Conservation (phyloP, 1,140 invertebrate genomes). For the Meloidogyne chitwoodi region DNA sequence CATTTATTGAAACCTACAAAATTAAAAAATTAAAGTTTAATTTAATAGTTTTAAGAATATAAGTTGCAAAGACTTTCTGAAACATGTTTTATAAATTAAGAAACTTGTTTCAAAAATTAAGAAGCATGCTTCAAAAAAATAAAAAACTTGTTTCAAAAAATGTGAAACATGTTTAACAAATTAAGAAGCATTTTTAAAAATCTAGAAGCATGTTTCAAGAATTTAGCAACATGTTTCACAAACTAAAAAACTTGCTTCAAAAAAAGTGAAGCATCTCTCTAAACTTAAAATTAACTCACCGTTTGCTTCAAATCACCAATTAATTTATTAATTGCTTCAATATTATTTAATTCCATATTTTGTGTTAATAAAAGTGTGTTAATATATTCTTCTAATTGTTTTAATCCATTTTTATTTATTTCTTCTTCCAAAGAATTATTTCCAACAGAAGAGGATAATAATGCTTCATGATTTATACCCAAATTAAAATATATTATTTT, state of each 20-base stretch:
- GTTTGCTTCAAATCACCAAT: slow-evolving; percentile 36
- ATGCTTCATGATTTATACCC: slow-evolving; percentile 50
- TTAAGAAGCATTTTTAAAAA: too few species aligned
- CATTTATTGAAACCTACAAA: slow-evolving; percentile 39
- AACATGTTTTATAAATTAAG: too few species aligned
- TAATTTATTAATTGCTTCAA: slow-evolving; percentile 18
- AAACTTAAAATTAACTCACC: slow-evolving; percentile 2
- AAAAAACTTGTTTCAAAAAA: too few species aligned
- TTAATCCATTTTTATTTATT: slow-evolving; percentile 42
- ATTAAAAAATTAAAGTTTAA: not conserved
- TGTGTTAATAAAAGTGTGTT: not conserved
- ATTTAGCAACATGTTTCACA: not conserved
- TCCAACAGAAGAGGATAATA: slow-evolving; percentile 39
- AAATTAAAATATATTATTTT: slow-evolving; percentile 47
- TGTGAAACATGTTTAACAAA: too few species aligned
- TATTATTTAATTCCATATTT: slow-evolving; percentile 4
- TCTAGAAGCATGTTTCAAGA: too few species aligned
- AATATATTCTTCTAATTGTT: slow-evolving; percentile 12
- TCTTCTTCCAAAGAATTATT: slow-evolving; percentile 46
- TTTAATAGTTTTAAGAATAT: too few species aligned
- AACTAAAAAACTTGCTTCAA: not conserved
- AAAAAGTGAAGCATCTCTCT: not conserved
- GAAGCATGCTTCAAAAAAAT: too few species aligned
- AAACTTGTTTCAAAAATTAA: not conserved
- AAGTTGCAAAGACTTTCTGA: too few species aligned